These are phyloP conservation scores for Mesorhabditis sp. DNA, from an alignment of 2,888 invertebrate genomes.

Conservation along the genomic window DNA sequence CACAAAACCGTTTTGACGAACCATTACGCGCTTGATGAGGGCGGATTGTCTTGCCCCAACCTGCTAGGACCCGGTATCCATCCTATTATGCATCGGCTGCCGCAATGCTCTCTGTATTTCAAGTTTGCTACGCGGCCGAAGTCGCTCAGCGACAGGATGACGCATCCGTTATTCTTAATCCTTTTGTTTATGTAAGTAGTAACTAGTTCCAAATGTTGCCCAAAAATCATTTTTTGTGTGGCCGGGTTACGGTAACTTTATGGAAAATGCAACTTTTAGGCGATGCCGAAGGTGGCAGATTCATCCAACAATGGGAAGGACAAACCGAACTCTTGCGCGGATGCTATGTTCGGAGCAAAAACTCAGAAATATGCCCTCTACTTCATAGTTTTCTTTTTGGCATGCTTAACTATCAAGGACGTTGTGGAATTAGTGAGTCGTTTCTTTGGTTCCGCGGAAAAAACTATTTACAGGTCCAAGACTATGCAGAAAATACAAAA, in stretches of 20 bases:
- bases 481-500: slow-evolving; percentile 50
- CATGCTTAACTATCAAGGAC: slow-evolving; percentile 53
- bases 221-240: too few relatives aligned
- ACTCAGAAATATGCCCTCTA: slow-evolving; percentile 50
- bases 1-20: too few relatives aligned
- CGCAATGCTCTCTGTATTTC: too few relatives aligned
- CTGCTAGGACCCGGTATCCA: too few relatives aligned
- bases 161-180: too few relatives aligned
- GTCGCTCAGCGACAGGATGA: too few relatives aligned
- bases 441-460: not conserved
- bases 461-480: slow-evolving; percentile 35
- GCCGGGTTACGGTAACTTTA: not conserved
- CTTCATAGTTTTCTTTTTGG: slow-evolving; percentile 51
- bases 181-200: too few relatives aligned
- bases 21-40: too few relatives aligned
- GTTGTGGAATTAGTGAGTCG: slow-evolving; percentile 46
- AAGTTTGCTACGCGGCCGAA: too few relatives aligned
- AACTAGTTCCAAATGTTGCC: too few relatives aligned
- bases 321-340: slow-evolving; percentile 32
- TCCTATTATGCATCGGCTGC: too few relatives aligned
- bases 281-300: slow-evolving; percentile 19
- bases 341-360: slow-evolving; percentile 37
- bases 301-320: slow-evolving; percentile 18
- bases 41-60: too few relatives aligned
- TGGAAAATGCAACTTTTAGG: not conserved